Percentiles rank a stretch among this genome's conserved stretches.
These are phyloP conservation scores for Harmothoe impar DNA, from an alignment of 2,888 invertebrate species.

Conservation along the genomic window DNA sequence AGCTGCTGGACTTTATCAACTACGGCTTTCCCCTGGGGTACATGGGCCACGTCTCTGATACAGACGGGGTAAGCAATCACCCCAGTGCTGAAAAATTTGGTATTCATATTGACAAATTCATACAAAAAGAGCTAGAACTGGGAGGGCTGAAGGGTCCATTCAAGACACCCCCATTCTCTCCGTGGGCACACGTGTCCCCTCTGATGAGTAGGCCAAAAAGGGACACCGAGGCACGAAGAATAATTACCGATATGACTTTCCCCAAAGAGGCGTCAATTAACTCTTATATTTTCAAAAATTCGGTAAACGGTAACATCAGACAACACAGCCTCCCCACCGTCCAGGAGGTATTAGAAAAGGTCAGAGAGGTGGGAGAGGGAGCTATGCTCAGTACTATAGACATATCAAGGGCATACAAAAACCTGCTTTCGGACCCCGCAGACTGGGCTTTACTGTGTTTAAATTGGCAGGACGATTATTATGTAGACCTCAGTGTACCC, in stretches of 20 bases:
- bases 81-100: no score
- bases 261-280: background rate
- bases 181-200: background rate
- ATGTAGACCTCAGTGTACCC: background rate
- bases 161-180: background rate
- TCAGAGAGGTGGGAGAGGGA: background rate
- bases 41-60: no score
- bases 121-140: background rate
- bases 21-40: no score
- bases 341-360: background rate
- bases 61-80: no score
- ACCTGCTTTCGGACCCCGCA: background rate
- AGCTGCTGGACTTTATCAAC: no score
- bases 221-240: background rate
- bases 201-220: background rate
- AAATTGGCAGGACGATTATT: background rate
- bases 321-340: background rate
- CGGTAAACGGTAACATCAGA: background rate
- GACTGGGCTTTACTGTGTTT: slow-evolving; percentile 1
- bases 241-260: background rate
- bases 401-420: background rate
- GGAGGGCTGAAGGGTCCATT: background rate
- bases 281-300: background rate
- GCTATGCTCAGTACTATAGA: no score
- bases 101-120: background rate